phyloP scores from a whole-genome alignment of 92 coral and sea anemone genomes.

The Parazoanthus swiftii region DNA sequence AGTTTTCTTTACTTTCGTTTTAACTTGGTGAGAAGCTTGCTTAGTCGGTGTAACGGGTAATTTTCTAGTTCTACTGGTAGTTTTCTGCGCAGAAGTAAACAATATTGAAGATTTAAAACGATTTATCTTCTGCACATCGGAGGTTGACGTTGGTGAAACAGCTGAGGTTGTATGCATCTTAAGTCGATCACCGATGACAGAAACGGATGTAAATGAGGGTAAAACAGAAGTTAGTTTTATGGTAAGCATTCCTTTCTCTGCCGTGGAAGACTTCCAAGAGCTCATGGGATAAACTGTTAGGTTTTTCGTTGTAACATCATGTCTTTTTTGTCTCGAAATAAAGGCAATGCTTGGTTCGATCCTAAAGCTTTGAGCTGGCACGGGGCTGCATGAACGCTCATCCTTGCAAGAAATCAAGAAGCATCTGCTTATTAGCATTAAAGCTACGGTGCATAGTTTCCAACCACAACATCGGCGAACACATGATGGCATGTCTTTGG shows the following conservation, averaged over 20 bases:
- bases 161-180: neutral
- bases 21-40: neutral
- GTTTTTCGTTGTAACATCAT: conserved; percentile 41
- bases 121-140: neutral
- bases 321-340: conserved; percentile 70
- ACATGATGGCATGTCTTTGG: conserved; percentile 83
- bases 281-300: neutral
- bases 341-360: conserved; percentile 72
- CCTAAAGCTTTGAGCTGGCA: conserved; percentile 66
- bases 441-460: conserved; percentile 86
- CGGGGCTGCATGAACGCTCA: conserved; percentile 70
- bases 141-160: neutral
- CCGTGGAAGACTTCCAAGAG: neutral
- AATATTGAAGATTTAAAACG: neutral
- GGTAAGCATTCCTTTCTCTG: neutral
- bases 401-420: conserved; percentile 78
- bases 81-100: neutral
- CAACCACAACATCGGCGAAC: conserved; percentile 87
- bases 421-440: conserved; percentile 85
- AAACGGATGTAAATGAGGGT: neutral
- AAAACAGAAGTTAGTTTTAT: neutral
- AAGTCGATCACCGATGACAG: neutral
- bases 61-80: neutral
- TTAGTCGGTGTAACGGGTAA: neutral
- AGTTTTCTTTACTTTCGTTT: conserved; percentile 19